Conservation (phyloP, 1,140 invertebrate genomes). For the Stratiolaelaps scimitus region DNA sequence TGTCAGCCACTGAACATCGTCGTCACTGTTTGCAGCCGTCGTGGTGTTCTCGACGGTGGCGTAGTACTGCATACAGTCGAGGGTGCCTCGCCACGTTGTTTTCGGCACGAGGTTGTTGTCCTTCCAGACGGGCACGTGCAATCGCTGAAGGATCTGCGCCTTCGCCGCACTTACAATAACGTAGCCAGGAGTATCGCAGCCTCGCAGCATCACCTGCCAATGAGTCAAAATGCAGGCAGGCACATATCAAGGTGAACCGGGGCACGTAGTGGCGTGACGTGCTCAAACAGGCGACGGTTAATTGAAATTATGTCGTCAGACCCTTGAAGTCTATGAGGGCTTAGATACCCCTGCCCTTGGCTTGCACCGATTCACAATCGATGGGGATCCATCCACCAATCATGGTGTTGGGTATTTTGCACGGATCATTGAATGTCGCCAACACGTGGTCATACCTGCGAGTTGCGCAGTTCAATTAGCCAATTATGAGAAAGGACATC, state of each 20-base stretch:
- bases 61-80: constrained; percentile 98
- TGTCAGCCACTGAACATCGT: constrained; percentile 90
- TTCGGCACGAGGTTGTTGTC: constrained; percentile 76
- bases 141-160: constrained; percentile 76
- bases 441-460: constrained; percentile 26
- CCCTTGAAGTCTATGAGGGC: not conserved
- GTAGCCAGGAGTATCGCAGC: constrained; percentile 89
- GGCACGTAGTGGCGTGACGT: too few relatives aligned
- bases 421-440: too few relatives aligned
- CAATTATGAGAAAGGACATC: constrained; percentile 82
- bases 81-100: constrained; percentile 81
- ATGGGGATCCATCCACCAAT: too few relatives aligned
- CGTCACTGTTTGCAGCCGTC: constrained; percentile 49
- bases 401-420: too few relatives aligned
- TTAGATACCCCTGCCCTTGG: not conserved
- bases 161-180: constrained; percentile 90
- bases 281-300: too few relatives aligned
- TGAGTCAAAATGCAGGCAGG: too few relatives aligned
- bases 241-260: too few relatives aligned
- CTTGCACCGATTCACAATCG: not conserved
- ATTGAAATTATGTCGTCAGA: too few relatives aligned
- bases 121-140: constrained; percentile 82
- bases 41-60: constrained; percentile 79
- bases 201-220: constrained; percentile 87
- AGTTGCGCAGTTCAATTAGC: constrained; percentile 56